phyloP scores from a whole-genome alignment of 2,113 vertebrate genomes.

The Spermophilus dauricus region DNA sequence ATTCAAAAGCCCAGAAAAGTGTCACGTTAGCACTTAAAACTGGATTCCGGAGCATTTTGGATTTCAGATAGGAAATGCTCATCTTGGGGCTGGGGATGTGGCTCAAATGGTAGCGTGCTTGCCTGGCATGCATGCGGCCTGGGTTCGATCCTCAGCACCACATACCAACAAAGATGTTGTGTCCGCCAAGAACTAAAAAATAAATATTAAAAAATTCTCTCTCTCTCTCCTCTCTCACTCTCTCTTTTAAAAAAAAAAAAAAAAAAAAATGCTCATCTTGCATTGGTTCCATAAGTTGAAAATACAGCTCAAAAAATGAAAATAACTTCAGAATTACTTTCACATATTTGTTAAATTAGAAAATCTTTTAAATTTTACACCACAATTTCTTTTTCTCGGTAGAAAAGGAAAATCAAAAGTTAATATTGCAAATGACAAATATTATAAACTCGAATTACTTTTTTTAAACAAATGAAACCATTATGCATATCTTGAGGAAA shows the following conservation, averaged over 20 bases:
- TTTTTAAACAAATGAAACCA: conserved; percentile 43
- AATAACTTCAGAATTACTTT: conserved; percentile 27
- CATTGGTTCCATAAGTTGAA: background rate
- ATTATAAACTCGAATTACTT: background rate
- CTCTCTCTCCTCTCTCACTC: too few relatives aligned
- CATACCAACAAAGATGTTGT: too few relatives aligned
- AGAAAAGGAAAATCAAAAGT: conserved; percentile 57
- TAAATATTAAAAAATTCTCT: too few relatives aligned
- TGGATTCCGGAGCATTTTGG: background rate
- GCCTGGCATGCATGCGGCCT: too few relatives aligned
- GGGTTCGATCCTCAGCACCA: too few relatives aligned
- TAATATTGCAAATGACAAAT: background rate
- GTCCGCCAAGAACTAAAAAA: too few relatives aligned
- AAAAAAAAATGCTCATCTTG: background rate
- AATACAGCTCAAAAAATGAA: conserved; percentile 14
- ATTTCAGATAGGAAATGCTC: background rate
- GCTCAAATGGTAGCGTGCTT: too few relatives aligned
- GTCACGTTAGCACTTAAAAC: background rate
- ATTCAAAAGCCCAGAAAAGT: background rate
- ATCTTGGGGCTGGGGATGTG: too few relatives aligned
- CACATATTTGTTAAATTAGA: background rate
- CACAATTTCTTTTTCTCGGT: background rate
- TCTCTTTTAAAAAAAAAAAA: too few relatives aligned
- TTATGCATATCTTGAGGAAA: conserved; percentile 32
- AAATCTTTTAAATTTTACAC: conserved; percentile 25